Evolutionary conservation across 2,797 vertebrate genomes (phyloP).

Genomic region (Cryptoprocta ferox): DNA sequence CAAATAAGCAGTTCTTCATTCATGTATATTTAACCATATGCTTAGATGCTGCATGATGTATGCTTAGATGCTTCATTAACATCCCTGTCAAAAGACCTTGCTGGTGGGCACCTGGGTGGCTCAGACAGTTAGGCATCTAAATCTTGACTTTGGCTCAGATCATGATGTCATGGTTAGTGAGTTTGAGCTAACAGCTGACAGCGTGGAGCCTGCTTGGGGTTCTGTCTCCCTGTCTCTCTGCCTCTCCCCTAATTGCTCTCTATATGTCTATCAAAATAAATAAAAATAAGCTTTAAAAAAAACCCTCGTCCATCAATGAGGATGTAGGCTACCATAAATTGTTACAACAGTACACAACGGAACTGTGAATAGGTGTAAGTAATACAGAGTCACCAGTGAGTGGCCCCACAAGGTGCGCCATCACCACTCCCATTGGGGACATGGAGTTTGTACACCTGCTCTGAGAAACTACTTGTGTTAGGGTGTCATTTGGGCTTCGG

Average conservation of each 20-base stretch:
- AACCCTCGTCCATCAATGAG: background rate
- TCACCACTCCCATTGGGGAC: background rate
- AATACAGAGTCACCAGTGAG: background rate
- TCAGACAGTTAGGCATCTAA: no score
- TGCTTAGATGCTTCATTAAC: background rate
- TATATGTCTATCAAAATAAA: no score
- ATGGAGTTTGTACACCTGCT: background rate
- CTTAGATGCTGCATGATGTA: background rate
- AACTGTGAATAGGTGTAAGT: background rate
- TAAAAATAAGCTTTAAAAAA: background rate
- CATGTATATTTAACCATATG: background rate
- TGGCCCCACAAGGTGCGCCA: background rate
- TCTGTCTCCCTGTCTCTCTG: no score
- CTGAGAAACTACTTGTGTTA: background rate
- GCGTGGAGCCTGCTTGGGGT: no score
- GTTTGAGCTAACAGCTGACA: no score
- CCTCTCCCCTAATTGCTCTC: no score
- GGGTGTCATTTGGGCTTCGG: background rate
- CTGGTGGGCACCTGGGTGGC: no score
- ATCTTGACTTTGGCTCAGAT: no score
- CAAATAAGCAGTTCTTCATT: background rate
- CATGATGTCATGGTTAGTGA: no score
- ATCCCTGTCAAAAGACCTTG: background rate
- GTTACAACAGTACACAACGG: background rate
- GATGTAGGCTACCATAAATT: background rate